Conservation (phyloP, 2,797 vertebrate genomes). For the Zalophus californianus region DNA sequence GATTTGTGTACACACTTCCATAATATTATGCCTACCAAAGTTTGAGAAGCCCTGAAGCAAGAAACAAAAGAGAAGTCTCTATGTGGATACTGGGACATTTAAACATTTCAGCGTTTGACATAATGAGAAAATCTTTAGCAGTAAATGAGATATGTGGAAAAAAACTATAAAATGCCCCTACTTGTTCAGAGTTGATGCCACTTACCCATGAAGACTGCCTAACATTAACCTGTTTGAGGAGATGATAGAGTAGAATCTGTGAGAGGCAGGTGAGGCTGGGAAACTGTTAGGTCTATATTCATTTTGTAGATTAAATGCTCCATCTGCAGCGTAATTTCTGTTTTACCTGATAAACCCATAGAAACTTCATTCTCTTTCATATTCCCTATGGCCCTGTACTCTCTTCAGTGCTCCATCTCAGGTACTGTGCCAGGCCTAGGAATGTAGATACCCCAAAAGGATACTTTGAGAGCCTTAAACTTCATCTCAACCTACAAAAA, state of each 20-base stretch:
- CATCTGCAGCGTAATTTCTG: neutral
- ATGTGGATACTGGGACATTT: neutral
- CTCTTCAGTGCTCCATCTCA: neutral
- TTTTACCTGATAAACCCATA: neutral
- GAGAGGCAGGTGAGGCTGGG: rapidly evolving
- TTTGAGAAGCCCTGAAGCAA: conserved; percentile 17
- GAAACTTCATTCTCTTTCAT: neutral
- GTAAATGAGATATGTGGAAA: neutral
- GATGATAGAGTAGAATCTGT: neutral
- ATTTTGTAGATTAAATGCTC: neutral
- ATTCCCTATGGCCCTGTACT: no score
- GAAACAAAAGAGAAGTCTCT: neutral
- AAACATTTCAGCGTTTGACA: neutral
- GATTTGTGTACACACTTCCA: neutral
- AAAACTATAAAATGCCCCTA: neutral
- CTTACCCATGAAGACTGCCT: neutral
- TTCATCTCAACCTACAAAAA: neutral
- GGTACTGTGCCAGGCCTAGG: neutral
- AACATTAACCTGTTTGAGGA: neutral
- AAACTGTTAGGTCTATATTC: neutral
- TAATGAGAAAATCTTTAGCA: neutral
- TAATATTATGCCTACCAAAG: neutral
- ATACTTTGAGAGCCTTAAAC: neutral
- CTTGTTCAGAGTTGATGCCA: neutral
- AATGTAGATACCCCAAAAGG: neutral